Percentiles rank a stretch among this genome's conserved stretches.
phyloP scores from a whole-genome alignment of 2,797 vertebrate genomes.

The Acanthurus tractus region DNA sequence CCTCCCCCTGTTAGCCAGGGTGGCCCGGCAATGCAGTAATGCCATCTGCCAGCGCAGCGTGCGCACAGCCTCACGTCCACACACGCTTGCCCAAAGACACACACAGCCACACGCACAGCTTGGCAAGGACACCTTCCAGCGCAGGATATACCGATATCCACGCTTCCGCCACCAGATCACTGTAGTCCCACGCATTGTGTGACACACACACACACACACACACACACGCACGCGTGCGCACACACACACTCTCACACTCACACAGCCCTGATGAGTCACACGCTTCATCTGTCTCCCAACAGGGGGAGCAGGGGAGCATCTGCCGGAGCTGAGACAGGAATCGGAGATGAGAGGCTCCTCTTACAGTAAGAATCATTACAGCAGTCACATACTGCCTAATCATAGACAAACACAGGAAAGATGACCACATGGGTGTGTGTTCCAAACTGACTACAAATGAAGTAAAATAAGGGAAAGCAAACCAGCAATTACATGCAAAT shows the following conservation, averaged over 20 bases:
- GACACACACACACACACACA: slow-evolving; percentile 40
- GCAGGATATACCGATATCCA: slow-evolving; percentile 78
- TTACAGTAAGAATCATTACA: slow-evolving; percentile 59
- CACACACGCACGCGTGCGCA: too few relatives aligned
- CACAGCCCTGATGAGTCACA: slow-evolving; percentile 77
- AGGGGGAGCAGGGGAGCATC: slow-evolving; percentile 85
- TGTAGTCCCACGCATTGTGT: slow-evolving; percentile 64
- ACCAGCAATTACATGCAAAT: slow-evolving; percentile 77
- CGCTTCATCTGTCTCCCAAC: slow-evolving; percentile 87
- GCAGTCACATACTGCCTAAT: slow-evolving; percentile 59
- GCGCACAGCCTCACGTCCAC: slow-evolving; percentile 75
- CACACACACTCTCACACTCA: slow-evolving; percentile 24
- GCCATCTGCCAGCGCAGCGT: slow-evolving; percentile 88
- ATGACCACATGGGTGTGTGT: slow-evolving; percentile 68
- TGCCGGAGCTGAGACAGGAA: slow-evolving; percentile 60
- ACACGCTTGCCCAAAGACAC: slow-evolving; percentile 67
- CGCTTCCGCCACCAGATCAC: slow-evolving; percentile 78
- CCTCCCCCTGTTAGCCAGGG: slow-evolving; percentile 74
- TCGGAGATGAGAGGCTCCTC: slow-evolving; percentile 31
- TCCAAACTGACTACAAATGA: slow-evolving; percentile 64
- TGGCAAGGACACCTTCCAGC: slow-evolving; percentile 79
- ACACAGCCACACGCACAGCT: slow-evolving; percentile 57
- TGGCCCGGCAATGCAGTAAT: slow-evolving; percentile 77
- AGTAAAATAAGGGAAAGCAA: slow-evolving; percentile 60
- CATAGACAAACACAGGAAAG: slow-evolving; percentile 62